A percentile compares a stretch with the other conserved stretches of the same genome.
Evolutionary conservation across 1,140 invertebrate genomes (phyloP).

Genomic region (Drosophila nasuta): DNA sequence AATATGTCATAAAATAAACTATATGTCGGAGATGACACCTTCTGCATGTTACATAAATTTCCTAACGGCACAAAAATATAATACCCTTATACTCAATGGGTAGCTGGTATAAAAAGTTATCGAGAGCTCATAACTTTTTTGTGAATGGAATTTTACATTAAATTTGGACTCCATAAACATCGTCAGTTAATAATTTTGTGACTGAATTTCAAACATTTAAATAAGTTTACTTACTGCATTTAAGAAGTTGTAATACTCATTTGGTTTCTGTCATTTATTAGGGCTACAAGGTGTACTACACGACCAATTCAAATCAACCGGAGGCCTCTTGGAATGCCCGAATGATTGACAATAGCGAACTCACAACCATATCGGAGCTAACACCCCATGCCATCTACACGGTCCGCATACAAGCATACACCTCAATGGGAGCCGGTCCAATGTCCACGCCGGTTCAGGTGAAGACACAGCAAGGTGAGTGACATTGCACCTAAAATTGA

Average conservation of each 20-base stretch:
- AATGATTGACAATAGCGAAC: slow-evolving; percentile 95
- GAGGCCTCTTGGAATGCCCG: slow-evolving; percentile 96
- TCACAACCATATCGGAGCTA: slow-evolving; percentile 96
- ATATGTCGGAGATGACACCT: no score
- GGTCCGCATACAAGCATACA: slow-evolving; percentile 95
- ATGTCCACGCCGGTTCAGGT: slow-evolving; percentile 96
- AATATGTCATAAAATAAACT: no score
- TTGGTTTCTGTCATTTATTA: slow-evolving; percentile 79
- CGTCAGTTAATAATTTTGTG: no score
- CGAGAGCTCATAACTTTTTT: no score
- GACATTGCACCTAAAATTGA: slow-evolving; percentile 53
- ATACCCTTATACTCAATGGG: no score
- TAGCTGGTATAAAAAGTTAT: no score
- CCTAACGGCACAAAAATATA: no score
- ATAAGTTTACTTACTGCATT: neutral
- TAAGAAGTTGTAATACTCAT: neutral
- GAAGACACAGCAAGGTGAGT: slow-evolving; percentile 97
- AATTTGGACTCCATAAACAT: no score
- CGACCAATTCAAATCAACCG: slow-evolving; percentile 93
- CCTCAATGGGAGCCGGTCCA: slow-evolving; percentile 95
- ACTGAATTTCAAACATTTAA: no score
- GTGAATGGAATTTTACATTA: no score
- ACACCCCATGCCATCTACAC: slow-evolving; percentile 96
- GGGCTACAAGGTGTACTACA: slow-evolving; percentile 99
- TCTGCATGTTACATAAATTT: no score